These are phyloP conservation scores for Ophion slaviceki DNA, from an alignment of 2,888 invertebrate genomes.

Conservation along the genomic window DNA sequence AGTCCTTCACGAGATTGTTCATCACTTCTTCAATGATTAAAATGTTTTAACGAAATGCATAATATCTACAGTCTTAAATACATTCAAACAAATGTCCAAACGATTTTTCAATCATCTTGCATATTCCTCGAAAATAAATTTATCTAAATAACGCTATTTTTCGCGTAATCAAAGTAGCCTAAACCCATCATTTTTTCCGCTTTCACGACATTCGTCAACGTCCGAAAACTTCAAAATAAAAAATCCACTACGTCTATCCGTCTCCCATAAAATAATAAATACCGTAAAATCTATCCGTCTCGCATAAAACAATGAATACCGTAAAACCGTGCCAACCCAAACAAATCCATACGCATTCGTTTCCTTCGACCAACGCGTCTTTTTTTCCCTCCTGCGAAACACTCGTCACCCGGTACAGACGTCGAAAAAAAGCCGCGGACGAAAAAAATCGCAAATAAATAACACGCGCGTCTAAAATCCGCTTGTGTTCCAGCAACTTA, in stretches of 20 bases:
- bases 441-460: constrained; percentile 25
- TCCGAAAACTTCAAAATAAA: too few species aligned
- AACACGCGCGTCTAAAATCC: constrained; percentile 11
- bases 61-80: too few species aligned
- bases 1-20: too few species aligned
- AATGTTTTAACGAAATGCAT: too few species aligned
- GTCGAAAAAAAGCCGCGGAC: not conserved
- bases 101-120: too few species aligned
- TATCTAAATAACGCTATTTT: too few species aligned
- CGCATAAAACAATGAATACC: not conserved
- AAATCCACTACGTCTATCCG: not conserved
- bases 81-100: too few species aligned
- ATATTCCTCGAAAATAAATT: too few species aligned
- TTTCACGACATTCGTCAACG: too few species aligned
- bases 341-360: not conserved
- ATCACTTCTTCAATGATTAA: too few species aligned
- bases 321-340: not conserved
- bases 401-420: not conserved
- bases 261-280: not conserved
- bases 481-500: constrained; percentile 25
- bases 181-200: too few species aligned
- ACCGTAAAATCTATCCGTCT: not conserved
- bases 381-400: not conserved
- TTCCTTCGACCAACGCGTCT: not conserved
- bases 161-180: too few species aligned